phyloP scores from a whole-genome alignment of 2,113 vertebrate species.

The Cariama cristata region DNA sequence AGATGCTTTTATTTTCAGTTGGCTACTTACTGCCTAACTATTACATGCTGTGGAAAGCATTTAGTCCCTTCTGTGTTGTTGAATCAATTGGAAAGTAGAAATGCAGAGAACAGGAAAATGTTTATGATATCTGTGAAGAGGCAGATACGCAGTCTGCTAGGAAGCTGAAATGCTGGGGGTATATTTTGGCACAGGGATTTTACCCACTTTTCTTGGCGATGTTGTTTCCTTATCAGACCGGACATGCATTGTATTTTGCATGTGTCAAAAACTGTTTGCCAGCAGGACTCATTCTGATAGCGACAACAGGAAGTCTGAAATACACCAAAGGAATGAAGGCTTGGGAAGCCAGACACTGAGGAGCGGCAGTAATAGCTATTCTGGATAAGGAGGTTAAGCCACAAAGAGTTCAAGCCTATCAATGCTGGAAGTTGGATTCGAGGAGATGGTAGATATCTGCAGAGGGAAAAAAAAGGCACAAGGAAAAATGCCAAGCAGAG shows the following conservation, averaged over 20 bases:
- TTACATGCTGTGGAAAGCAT: constrained; percentile 13
- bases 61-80: constrained; percentile 46
- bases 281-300: not conserved
- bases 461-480: accelerated
- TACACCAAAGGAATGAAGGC: constrained; percentile 5
- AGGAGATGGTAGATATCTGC: not conserved
- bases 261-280: constrained; percentile 31
- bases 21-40: constrained; percentile 19
- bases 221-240: constrained; percentile 27
- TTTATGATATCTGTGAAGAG: constrained; percentile 7
- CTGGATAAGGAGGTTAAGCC: constrained; percentile 4
- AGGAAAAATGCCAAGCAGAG: not conserved
- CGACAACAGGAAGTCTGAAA: constrained; percentile 48
- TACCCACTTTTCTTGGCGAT: not conserved
- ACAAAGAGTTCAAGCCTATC: not conserved
- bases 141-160: not conserved
- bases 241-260: constrained; percentile 9
- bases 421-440: not conserved
- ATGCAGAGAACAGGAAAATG: constrained; percentile 39
- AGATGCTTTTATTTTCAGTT: constrained; percentile 63
- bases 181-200: constrained; percentile 43
- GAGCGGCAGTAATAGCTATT: not conserved
- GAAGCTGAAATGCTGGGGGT: constrained; percentile 25
- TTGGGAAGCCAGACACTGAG: not conserved
- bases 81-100: constrained; percentile 59